Percentiles rank a stretch among this genome's conserved stretches.
Conservation (phyloP, 1,140 invertebrate species). For the Apis florea region DNA sequence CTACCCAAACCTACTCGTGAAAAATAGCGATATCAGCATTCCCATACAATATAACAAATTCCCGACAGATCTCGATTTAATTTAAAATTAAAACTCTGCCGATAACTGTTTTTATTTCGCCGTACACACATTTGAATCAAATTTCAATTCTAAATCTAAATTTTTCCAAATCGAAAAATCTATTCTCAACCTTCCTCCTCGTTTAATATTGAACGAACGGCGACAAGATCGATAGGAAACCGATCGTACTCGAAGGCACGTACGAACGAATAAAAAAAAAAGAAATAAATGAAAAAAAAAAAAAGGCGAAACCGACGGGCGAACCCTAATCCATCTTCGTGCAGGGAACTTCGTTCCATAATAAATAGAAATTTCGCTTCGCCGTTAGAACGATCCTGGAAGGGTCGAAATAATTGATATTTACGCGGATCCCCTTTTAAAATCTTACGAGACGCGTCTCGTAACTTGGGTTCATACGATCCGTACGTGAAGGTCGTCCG, state of each 20-base stretch:
- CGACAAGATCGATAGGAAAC: background rate
- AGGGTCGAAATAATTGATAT: conserved; percentile 46
- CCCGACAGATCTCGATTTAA: too few relatives aligned
- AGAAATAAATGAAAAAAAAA: background rate
- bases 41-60: too few relatives aligned
- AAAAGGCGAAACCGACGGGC: background rate
- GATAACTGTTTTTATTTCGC: too few relatives aligned
- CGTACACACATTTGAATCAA: too few relatives aligned
- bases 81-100: too few relatives aligned
- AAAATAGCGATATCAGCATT: too few relatives aligned
- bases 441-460: conserved; percentile 32
- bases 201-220: background rate
- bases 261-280: background rate
- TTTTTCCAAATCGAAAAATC: background rate
- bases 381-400: background rate
- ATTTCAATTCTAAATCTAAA: background rate
- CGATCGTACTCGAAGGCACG: background rate
- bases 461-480: conserved; percentile 58
- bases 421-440: conserved; percentile 37
- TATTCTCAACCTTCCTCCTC: background rate
- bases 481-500: conserved; percentile 68
- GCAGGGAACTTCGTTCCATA: background rate
- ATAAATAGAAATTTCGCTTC: conserved; percentile 11
- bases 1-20: too few relatives aligned
- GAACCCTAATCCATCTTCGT: conserved; percentile 17